Evolutionary conservation across 2,888 invertebrate species (phyloP), one percentile per base, ranked within the genome.

Genomic region (Masnerella sp.): DNA sequence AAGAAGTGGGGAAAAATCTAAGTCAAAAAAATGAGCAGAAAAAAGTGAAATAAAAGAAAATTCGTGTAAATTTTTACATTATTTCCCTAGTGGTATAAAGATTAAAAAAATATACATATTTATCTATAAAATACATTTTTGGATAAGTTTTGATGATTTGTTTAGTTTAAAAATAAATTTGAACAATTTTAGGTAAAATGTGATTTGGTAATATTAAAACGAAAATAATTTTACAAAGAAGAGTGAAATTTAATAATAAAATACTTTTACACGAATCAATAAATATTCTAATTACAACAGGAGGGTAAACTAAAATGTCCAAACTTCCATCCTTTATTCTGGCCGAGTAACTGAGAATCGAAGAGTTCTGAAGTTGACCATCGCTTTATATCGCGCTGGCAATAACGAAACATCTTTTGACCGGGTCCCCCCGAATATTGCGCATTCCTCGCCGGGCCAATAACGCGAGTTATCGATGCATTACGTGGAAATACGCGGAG

Each of bases 401-500:
- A 67, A 51, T 58, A 67, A 67, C 58, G 85, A 84, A 34, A 32
- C 43, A 74, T 78, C 81, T 81, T 82, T 84, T 83, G 84, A 79
- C 75, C 81, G 77, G 28, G 40, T 38, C 77, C 73, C 74, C 74
- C 73, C 74, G 74, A 79, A 83, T 84, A 86, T 85, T 86, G 85
- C 85, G 84, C 85, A 86, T 86, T 86, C 85, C 85, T 74, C 38
- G 76, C 71, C 81, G 81, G 83, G 83, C 82, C 82, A 84, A 85
- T 85, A 85, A 84, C 62, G 80, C 79, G 77, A 81, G 81, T 80
- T 84, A 82, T 82, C 81, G 85, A 80, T 83, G 83, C 82, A 82
- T 81, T 78, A 62, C 71, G 22, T 75, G 81, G 83, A 84, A 83
- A 81, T 80, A 76, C 75, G 52, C 52, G 54, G 32, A 68, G 79